A percentile compares a stretch with the other conserved stretches of the same genome.
phyloP scores from a whole-genome alignment of 2,113 vertebrate genomes.

The Haemorhous mexicanus region DNA sequence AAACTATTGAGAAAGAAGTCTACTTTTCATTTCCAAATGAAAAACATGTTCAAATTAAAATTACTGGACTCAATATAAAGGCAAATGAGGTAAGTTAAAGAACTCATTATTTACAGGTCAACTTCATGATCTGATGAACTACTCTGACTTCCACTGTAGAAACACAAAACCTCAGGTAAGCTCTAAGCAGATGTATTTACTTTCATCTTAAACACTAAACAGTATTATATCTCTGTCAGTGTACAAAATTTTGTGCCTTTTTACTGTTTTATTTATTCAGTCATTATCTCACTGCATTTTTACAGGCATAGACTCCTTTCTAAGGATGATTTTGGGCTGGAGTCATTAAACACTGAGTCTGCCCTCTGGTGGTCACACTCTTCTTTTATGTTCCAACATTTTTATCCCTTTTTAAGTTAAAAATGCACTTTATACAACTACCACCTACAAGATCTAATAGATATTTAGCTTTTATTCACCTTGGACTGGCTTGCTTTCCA shows the following conservation, averaged over 20 bases:
- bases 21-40: background rate
- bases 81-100: background rate
- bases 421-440: background rate
- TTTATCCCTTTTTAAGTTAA: background rate
- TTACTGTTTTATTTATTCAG: background rate
- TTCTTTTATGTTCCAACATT: background rate
- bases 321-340: background rate
- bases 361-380: constrained; percentile 51
- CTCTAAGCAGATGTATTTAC: background rate
- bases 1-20: background rate
- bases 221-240: background rate
- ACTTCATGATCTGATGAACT: background rate
- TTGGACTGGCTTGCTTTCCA: background rate
- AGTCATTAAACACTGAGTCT: background rate
- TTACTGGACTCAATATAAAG: background rate
- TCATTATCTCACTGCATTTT: background rate
- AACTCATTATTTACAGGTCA: background rate
- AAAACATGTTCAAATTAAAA: background rate
- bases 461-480: background rate
- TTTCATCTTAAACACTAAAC: background rate
- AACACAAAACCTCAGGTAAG: background rate
- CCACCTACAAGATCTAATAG: background rate
- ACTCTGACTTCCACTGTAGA: background rate
- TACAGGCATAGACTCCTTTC: background rate
- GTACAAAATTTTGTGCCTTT: background rate